phyloP scores from a whole-genome alignment of 2,888 invertebrate species.

The Machimus atricapillus region DNA sequence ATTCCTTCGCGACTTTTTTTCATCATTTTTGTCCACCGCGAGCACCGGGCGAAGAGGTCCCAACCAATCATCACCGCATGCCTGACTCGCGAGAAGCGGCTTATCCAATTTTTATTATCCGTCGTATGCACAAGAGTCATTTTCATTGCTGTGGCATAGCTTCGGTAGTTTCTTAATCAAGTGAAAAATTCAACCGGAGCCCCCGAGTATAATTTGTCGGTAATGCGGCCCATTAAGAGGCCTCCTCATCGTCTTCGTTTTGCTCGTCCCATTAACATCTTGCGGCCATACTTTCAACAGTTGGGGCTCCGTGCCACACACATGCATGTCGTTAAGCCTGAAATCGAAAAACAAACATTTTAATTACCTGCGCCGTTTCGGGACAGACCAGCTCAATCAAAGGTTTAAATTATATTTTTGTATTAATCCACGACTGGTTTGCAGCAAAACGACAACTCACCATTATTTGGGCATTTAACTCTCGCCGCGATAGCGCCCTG shows the following conservation, averaged over 20 bases:
- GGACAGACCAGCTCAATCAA: neutral
- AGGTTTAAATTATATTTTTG: neutral
- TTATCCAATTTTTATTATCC: neutral
- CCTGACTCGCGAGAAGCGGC: neutral
- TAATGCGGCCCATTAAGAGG: neutral
- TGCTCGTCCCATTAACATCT: neutral
- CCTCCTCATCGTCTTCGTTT: conserved; percentile 2
- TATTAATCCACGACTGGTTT: neutral
- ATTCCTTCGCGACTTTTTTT: neutral
- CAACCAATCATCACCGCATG: neutral
- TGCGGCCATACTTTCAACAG: neutral
- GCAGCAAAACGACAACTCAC: neutral
- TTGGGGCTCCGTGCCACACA: neutral
- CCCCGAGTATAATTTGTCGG: conserved; percentile 1
- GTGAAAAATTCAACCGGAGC: conserved; percentile 2
- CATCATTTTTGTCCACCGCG: neutral
- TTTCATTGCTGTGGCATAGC: neutral
- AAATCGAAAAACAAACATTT: conserved; percentile 3
- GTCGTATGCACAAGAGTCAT: neutral
- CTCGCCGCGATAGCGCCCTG: neutral
- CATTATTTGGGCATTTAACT: neutral
- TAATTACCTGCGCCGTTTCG: neutral
- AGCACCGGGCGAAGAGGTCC: neutral
- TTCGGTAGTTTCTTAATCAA: conserved; percentile 6
- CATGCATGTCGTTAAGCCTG: neutral